Evolutionary conservation across 2,113 vertebrate genomes (phyloP), one percentile per base, ranked within the genome.

Genomic region (Ochotona curzoniae): DNA sequence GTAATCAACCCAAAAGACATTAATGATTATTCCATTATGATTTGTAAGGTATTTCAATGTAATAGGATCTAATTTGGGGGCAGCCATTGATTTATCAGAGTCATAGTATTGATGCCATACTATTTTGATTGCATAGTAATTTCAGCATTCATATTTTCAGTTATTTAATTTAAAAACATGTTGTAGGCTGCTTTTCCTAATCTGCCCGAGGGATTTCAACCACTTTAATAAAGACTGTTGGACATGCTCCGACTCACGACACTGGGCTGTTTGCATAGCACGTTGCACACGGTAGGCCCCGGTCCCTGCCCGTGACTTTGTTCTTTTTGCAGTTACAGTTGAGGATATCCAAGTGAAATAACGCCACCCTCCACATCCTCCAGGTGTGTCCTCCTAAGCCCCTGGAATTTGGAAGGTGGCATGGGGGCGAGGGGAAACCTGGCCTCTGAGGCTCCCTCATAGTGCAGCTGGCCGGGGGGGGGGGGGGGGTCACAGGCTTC

Each of bases 91-190:
- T 44, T 73, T 83, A 38, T 30, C 63, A 49, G 70, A 69, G 38
- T 66, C 44, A 5, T 2, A 23, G 69, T 32, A 30, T 74, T 86
- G 51, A 30, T 79, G 28, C 14, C 69, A 70, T 54, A 38, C 60
- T n/a, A 17, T 75, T 66, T 67, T 75, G 49, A 64, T 75, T 47
- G 47, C 30, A 64, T 35, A 76, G 38, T 80, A 64, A 23, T 82
- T 87, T 82, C 23, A 66, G 73, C 60, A 35, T 70, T 60, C 78
- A 21, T 71, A 67, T 75, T 75, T 83, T 69, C 35, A 93, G 75
- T 23, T 88, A 82, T 26, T 35, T 87, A 35, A 71, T 64, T 57
- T 47, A 30, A 87, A 87, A 44, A 84, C 54, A 60, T 47, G 1
- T 30, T 49, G 30, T 82, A 67, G 32, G 10, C 6, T 44, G 6